Evolutionary conservation across 2,113 vertebrate genomes (phyloP).

Genomic region (Aleadryas rufinucha): DNA sequence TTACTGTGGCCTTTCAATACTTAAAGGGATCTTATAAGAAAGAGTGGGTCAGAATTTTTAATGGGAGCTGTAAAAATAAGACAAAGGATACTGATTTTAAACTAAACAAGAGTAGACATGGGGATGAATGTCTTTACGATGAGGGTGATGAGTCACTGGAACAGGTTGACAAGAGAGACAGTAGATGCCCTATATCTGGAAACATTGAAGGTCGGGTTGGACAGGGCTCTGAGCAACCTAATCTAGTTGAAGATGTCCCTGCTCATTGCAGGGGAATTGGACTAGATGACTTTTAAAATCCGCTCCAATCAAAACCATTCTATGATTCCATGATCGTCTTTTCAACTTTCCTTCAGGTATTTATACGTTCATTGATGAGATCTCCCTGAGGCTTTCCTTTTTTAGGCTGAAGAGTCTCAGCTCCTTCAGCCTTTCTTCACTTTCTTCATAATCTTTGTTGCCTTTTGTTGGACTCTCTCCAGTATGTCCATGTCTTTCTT

Average conservation of each 20-base stretch:
- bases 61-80: accelerated
- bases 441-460: not conserved
- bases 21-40: not conserved
- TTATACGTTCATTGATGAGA: not conserved
- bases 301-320: not conserved
- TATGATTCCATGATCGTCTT: not conserved
- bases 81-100: not conserved
- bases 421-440: not conserved
- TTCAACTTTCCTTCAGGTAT: not conserved
- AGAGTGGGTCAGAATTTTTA: not conserved
- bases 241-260: not conserved
- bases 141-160: not conserved
- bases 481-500: not conserved
- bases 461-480: not conserved
- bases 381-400: not conserved
- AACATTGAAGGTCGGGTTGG: not conserved
- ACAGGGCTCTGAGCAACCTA: accelerated
- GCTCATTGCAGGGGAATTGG: accelerated
- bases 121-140: not conserved
- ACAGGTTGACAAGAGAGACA: not conserved
- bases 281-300: not conserved
- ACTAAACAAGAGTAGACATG: not conserved
- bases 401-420: not conserved
- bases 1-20: not conserved
- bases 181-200: not conserved